A percentile compares a stretch with the other conserved stretches of the same genome.
Evolutionary conservation across 1,140 invertebrate species (phyloP).

Genomic region (Drosophila equinoxialis): DNA sequence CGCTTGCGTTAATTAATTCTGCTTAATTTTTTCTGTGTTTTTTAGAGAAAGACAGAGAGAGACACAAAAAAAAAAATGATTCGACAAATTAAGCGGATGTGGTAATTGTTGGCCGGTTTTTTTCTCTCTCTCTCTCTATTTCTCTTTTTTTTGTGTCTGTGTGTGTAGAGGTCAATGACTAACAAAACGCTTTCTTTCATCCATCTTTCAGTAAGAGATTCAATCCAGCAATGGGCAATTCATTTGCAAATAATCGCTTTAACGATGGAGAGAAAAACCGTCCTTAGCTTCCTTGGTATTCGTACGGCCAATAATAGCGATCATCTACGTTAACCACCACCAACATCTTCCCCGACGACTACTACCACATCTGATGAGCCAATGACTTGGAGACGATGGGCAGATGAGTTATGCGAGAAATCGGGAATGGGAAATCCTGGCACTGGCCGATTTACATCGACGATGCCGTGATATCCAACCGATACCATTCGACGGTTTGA

Average conservation of each 20-base stretch:
- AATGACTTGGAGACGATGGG: too few species aligned
- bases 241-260: not conserved
- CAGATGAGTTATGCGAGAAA: too few species aligned
- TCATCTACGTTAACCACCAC: not conserved
- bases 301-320: constrained; percentile 37
- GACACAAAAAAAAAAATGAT: constrained; percentile 34
- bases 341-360: not conserved
- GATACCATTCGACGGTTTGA: constrained; percentile 35
- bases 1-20: constrained; percentile 59
- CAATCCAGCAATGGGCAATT: constrained; percentile 1
- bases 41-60: not conserved
- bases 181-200: constrained; percentile 4
- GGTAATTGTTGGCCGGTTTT: constrained; percentile 59
- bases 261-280: constrained; percentile 5
- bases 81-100: constrained; percentile 74
- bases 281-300: constrained; percentile 30
- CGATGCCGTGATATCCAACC: constrained; percentile 29
- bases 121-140: not conserved
- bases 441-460: constrained; percentile 24
- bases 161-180: constrained; percentile 18
- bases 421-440: constrained; percentile 36
- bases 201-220: constrained; percentile 11
- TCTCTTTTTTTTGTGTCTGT: not conserved
- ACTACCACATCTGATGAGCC: too few species aligned
- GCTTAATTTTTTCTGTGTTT: constrained; percentile 26